Percentiles rank a stretch among this genome's conserved stretches.
Conservation (phyloP, 2,113 vertebrate genomes). For the human region DNA sequence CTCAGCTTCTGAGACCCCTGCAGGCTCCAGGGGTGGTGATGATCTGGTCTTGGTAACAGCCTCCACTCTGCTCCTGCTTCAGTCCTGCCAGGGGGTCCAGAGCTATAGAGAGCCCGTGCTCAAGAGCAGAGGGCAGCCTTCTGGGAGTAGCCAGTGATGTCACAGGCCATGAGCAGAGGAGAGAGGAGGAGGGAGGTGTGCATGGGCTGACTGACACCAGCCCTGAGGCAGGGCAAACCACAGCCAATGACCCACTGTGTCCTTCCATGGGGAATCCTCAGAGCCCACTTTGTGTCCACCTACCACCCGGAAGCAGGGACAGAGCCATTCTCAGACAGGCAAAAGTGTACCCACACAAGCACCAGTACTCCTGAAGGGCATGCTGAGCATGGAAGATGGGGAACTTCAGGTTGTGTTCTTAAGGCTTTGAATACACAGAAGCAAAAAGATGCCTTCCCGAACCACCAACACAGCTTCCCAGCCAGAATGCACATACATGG, state of each 20-base stretch:
- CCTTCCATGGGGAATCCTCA: background rate
- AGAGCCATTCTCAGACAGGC: background rate
- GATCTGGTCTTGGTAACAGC: conserved; percentile 47
- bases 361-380: background rate
- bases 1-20: conserved; percentile 25
- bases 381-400: background rate
- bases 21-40: conserved; percentile 4
- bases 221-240: conserved; percentile 56
- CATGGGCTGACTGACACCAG: conserved; percentile 64
- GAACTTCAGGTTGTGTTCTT: background rate
- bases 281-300: background rate
- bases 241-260: conserved; percentile 54
- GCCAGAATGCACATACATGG: background rate
- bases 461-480: background rate
- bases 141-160: conserved; percentile 80
- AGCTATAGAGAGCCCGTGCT: conserved; percentile 51
- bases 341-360: background rate
- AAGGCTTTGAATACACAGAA: background rate
- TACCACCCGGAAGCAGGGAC: background rate
- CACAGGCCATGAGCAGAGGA: conserved; percentile 76
- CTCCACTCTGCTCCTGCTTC: conserved; percentile 43
- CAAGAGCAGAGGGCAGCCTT: conserved; percentile 76
- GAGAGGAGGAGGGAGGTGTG: conserved; percentile 78
- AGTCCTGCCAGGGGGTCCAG: conserved; percentile 71
- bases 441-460: background rate